Evolutionary conservation across 2,888 invertebrate species (phyloP).

Genomic region (Drosophila dives): DNA sequence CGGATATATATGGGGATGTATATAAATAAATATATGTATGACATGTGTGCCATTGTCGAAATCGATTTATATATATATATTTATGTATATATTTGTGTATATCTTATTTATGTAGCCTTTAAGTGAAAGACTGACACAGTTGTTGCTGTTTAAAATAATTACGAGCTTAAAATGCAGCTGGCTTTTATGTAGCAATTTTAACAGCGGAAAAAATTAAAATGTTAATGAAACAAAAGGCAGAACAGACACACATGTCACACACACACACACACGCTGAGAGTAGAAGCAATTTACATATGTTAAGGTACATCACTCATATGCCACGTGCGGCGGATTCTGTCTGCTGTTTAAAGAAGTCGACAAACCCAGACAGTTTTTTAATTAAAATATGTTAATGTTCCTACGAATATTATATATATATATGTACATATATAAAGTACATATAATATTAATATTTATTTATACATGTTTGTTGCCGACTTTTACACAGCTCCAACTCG

Average conservation of each 20-base stretch:
- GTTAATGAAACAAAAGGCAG: constrained; percentile 21
- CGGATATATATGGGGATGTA: background rate
- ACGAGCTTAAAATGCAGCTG: constrained; percentile 44
- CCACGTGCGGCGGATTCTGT: constrained; percentile 43
- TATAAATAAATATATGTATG: constrained; percentile 15
- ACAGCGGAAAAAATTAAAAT: constrained; percentile 18
- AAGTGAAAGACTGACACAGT: constrained; percentile 25
- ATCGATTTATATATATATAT: background rate
- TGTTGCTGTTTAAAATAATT: constrained; percentile 49
- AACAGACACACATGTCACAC: background rate
- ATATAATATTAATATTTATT: background rate
- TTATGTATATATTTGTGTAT: background rate
- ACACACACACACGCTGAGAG: background rate
- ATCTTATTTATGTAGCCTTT: background rate
- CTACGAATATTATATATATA: constrained; percentile 1
- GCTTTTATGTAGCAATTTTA: constrained; percentile 47
- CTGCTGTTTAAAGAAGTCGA: constrained; percentile 23
- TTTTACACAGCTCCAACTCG: background rate
- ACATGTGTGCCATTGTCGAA: constrained; percentile 1
- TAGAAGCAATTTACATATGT: constrained; percentile 3
- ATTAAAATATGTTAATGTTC: constrained; percentile 74
- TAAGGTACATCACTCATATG: constrained; percentile 68
- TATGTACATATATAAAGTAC: background rate
- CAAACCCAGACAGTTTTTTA: constrained; percentile 58
- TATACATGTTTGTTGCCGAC: background rate